A percentile compares a stretch with the other conserved stretches of the same genome.
Conservation (phyloP, 1,140 invertebrate genomes). For the Caenorhabditis remanei region DNA sequence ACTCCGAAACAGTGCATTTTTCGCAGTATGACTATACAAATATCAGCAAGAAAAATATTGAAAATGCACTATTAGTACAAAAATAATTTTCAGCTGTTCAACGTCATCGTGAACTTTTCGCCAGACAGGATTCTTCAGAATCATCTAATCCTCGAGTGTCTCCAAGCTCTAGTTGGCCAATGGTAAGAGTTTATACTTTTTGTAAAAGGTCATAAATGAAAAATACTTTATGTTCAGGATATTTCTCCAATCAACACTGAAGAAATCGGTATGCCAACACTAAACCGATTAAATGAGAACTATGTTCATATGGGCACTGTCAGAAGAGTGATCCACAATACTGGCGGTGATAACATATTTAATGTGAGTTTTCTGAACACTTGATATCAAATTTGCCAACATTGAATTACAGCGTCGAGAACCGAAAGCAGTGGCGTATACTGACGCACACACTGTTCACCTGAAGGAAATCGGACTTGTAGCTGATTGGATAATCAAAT, state of each 20-base stretch:
- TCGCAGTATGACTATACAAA: no score
- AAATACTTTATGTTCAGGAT: neutral
- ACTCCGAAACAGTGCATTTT: no score
- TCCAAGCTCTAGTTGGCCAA: conserved; percentile 18
- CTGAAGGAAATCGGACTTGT: conserved; percentile 55
- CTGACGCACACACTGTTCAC: conserved; percentile 54
- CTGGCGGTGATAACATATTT: conserved; percentile 46
- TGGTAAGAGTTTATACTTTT: neutral
- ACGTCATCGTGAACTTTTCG: conserved; percentile 55
- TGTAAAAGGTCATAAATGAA: neutral
- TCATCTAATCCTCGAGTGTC: neutral
- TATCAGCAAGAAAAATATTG: no score
- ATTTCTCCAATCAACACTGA: neutral
- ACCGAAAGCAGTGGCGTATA: conserved; percentile 57
- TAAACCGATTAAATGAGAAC: conserved; percentile 31
- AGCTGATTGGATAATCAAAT: conserved; percentile 54
- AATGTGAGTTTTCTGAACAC: neutral
- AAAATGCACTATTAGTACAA: no score
- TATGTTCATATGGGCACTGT: conserved; percentile 50
- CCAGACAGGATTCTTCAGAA: conserved; percentile 17
- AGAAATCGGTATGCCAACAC: conserved; percentile 55
- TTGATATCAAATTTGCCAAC: neutral
- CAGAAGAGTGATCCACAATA: conserved; percentile 58
- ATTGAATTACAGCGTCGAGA: conserved; percentile 28
- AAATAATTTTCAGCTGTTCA: conserved; percentile 48